A percentile compares a stretch with the other conserved stretches of the same genome.
Conservation (phyloP, 2,113 vertebrate genomes). For the Ornithorhynchus anatinus region DNA sequence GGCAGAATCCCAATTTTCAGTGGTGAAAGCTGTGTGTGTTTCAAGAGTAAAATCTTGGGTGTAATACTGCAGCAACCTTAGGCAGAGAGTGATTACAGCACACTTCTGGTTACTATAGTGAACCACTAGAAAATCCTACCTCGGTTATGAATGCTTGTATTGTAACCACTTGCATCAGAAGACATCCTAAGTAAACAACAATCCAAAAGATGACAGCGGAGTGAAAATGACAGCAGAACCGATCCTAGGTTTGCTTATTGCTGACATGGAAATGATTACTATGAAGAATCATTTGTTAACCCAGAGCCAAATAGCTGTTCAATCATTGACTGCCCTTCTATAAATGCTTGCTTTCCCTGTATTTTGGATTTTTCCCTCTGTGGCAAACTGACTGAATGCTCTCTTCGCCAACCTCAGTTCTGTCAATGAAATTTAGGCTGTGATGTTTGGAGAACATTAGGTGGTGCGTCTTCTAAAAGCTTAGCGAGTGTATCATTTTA, state of each 20-base stretch:
- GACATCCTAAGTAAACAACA: slow-evolving; percentile 2
- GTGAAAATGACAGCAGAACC: not conserved
- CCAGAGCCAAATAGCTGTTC: slow-evolving; percentile 23
- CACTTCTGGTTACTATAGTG: slow-evolving; percentile 30
- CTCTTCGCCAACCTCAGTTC: slow-evolving; percentile 28
- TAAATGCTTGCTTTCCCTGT: slow-evolving; percentile 33
- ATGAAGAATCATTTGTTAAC: slow-evolving; percentile 28
- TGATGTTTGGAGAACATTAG: slow-evolving; percentile 21
- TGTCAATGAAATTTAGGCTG: slow-evolving; percentile 18
- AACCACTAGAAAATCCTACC: slow-evolving; percentile 21
- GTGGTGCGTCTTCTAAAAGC: slow-evolving; percentile 21
- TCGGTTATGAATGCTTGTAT: not conserved
- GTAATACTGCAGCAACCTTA: slow-evolving; percentile 33
- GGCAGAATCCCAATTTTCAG: not conserved
- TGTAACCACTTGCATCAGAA: not conserved
- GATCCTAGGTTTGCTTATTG: not conserved
- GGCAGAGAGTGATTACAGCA: not conserved
- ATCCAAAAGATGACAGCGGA: not conserved
- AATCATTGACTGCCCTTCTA: slow-evolving; percentile 29
- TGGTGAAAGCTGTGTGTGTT: slow-evolving; percentile 5
- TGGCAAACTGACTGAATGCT: slow-evolving; percentile 17
- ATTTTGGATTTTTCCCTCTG: slow-evolving; percentile 31
- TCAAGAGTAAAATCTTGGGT: slow-evolving; percentile 3
- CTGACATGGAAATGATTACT: slow-evolving; percentile 13
- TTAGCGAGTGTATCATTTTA: slow-evolving; percentile 34